Percentiles rank a stretch among this genome's conserved stretches.
Evolutionary conservation across 2,797 vertebrate species (phyloP).

Genomic region (Chaetophractus vellerosus): DNA sequence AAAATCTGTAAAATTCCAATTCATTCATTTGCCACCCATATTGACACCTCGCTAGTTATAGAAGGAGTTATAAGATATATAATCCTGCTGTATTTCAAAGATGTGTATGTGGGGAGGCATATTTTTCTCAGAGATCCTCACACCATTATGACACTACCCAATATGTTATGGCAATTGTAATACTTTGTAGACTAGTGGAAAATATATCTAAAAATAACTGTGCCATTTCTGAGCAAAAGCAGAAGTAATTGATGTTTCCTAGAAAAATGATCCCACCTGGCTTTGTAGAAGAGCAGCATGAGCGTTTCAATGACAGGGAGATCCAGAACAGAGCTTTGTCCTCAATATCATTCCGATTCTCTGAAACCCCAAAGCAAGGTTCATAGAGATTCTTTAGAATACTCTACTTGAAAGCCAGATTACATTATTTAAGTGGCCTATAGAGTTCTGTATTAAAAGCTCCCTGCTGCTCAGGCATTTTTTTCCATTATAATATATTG

Average conservation of each 20-base stretch:
- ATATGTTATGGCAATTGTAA: slow-evolving; percentile 88
- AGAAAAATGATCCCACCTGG: slow-evolving; percentile 91
- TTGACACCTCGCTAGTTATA: neutral
- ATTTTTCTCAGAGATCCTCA: slow-evolving; percentile 87
- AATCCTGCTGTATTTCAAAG: slow-evolving; percentile 69
- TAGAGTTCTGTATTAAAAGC: slow-evolving; percentile 84
- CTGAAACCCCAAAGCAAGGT: slow-evolving; percentile 85
- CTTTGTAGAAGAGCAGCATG: slow-evolving; percentile 89
- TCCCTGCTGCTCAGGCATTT: slow-evolving; percentile 87
- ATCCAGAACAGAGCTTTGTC: slow-evolving; percentile 87
- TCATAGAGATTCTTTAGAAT: slow-evolving; percentile 86
- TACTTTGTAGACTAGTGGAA: slow-evolving; percentile 89
- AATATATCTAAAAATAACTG: slow-evolving; percentile 91
- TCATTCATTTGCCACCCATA: slow-evolving; percentile 43
- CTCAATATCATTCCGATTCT: slow-evolving; percentile 86
- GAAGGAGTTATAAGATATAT: slow-evolving; percentile 15
- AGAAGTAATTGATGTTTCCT: slow-evolving; percentile 90
- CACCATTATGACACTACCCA: slow-evolving; percentile 87
- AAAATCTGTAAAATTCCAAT: slow-evolving; percentile 62
- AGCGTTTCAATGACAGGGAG: slow-evolving; percentile 85
- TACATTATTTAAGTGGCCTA: slow-evolving; percentile 88
- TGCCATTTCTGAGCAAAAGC: slow-evolving; percentile 90
- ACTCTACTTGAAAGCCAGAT: slow-evolving; percentile 86
- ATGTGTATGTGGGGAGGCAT: slow-evolving; percentile 54
- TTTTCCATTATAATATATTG: slow-evolving; percentile 85